A percentile compares a stretch with the other conserved stretches of the same genome.
Conservation (phyloP, 2,888 invertebrate species). For the Pedicia rivosa region DNA sequence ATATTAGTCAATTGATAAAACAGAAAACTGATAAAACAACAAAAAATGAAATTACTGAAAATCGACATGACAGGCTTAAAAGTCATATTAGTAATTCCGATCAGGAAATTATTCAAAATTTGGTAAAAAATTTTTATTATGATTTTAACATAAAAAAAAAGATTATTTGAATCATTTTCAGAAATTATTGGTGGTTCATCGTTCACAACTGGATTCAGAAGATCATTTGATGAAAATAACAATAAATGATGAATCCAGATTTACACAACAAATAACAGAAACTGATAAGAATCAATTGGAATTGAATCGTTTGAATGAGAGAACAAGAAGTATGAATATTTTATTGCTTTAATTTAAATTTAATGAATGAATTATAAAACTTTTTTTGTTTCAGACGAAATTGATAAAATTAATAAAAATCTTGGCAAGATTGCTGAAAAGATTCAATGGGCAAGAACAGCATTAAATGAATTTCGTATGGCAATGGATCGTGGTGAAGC, state of each 20-base stretch:
- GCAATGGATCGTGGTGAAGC: constrained; percentile 49
- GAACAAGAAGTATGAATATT: constrained; percentile 21
- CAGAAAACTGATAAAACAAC: constrained; percentile 32
- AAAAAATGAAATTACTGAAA: constrained; percentile 30
- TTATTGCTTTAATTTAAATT: constrained; percentile 1
- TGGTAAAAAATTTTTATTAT: constrained; percentile 23
- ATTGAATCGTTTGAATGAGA: constrained; percentile 18
- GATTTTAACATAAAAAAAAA: not conserved
- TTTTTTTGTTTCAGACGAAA: constrained; percentile 26
- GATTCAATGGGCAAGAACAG: constrained; percentile 43
- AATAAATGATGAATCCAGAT: constrained; percentile 27
- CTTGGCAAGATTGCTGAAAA: constrained; percentile 46
- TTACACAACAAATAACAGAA: constrained; percentile 20
- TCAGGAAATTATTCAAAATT: constrained; percentile 38
- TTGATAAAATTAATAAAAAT: constrained; percentile 38
- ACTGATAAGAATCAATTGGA: constrained; percentile 19
- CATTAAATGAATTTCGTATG: constrained; percentile 54
- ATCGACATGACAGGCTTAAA: constrained; percentile 29
- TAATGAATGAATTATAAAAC: constrained; percentile 1
- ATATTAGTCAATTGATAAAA: constrained; percentile 33
- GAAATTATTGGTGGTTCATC: constrained; percentile 49
- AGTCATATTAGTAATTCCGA: constrained; percentile 36
- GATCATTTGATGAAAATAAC: constrained; percentile 33
- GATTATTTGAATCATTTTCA: constrained; percentile 21
- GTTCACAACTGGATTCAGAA: constrained; percentile 51